A percentile compares a stretch with the other conserved stretches of the same genome.
Evolutionary conservation across 35 echinoderm and acorn worm genomes (phyloP).

Genomic region (Hemicentrotus pulcherrimus): DNA sequence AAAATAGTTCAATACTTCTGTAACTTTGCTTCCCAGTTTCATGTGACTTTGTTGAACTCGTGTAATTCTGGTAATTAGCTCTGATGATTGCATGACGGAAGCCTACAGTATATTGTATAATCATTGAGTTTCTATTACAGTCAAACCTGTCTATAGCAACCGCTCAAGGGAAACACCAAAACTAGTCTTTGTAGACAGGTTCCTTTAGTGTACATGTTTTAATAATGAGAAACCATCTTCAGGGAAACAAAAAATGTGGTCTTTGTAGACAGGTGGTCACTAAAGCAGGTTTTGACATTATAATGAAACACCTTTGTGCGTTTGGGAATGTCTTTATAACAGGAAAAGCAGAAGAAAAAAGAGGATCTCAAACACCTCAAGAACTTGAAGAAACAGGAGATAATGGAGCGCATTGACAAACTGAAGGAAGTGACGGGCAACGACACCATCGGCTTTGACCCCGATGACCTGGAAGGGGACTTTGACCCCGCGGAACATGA

Average conservation of each 20-base stretch:
- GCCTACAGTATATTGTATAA: too few species aligned
- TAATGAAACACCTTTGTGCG: neutral
- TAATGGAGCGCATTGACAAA: constrained; percentile 86
- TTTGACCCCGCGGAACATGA: constrained; percentile 93
- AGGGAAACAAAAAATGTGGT: too few species aligned
- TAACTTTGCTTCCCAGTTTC: too few species aligned
- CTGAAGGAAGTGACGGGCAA: constrained; percentile 86
- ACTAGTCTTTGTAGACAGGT: too few species aligned
- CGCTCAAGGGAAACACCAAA: too few species aligned
- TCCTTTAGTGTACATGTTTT: too few species aligned
- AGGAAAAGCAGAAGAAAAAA: constrained; percentile 80
- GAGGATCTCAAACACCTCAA: constrained; percentile 96
- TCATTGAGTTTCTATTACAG: neutral
- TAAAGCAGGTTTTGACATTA: neutral
- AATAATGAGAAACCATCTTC: too few species aligned
- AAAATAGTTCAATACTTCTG: too few species aligned
- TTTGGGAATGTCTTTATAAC: neutral
- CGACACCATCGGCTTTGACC: constrained; percentile 66
- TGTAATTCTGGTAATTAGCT: too few species aligned
- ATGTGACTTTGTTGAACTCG: too few species aligned
- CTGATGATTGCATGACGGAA: too few species aligned
- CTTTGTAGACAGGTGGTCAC: too few species aligned
- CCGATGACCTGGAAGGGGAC: constrained; percentile 85
- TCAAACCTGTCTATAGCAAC: neutral
- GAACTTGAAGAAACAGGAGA: constrained; percentile 95